Conservation (phyloP, 2,113 vertebrate species). For the Tragelaphus scriptus region DNA sequence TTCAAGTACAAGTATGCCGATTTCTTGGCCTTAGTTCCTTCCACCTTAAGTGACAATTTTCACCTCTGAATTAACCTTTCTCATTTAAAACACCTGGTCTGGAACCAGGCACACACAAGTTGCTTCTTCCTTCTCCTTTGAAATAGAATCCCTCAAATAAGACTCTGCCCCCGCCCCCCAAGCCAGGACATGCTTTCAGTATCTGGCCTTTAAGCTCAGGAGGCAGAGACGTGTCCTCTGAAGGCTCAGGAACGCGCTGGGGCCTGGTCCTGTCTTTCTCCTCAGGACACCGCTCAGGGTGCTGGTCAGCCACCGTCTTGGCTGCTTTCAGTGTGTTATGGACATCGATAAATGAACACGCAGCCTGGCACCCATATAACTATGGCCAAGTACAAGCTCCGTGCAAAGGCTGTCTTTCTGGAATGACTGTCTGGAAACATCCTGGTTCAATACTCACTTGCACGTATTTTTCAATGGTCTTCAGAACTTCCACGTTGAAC, state of each 20-base stretch:
- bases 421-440: neutral
- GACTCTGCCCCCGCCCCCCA: neutral
- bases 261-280: neutral
- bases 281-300: neutral
- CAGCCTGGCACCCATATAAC: rapidly evolving
- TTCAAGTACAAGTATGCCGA: neutral
- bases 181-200: neutral
- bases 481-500: slow-evolving; percentile 95
- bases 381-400: no score
- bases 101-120: neutral
- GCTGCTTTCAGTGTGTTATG: no score
- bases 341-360: rapidly evolving
- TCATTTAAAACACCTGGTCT: neutral
- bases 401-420: neutral
- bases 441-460: slow-evolving; percentile 82
- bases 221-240: neutral
- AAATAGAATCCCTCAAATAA: neutral
- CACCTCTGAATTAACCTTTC: neutral
- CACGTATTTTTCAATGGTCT: slow-evolving; percentile 98
- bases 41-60: neutral
- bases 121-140: neutral
- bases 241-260: neutral
- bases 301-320: neutral
- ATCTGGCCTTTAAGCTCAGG: neutral
- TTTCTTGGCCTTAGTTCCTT: neutral